These are phyloP conservation scores for Ptilodon capucinus DNA, from an alignment of 2,888 invertebrate species.

Conservation along the genomic window DNA sequence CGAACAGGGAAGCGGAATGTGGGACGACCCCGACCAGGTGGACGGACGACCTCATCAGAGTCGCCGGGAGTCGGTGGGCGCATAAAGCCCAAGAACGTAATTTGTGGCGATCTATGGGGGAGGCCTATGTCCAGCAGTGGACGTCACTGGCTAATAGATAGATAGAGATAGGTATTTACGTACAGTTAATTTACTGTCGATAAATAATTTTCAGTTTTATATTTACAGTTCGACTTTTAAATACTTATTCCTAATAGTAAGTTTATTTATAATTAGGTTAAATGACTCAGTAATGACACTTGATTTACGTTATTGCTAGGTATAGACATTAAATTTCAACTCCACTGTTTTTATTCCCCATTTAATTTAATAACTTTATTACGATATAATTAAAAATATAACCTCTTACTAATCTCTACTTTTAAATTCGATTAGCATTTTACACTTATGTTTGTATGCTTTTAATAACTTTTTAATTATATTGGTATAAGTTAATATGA, in stretches of 20 bases:
- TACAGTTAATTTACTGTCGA: neutral
- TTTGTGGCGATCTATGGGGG: no score
- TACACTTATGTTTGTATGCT: neutral
- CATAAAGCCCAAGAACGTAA: no score
- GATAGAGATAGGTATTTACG: no score
- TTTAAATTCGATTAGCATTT: neutral
- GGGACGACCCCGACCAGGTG: no score
- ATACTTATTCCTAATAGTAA: neutral
- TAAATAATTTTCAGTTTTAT: neutral
- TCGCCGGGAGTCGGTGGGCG: no score
- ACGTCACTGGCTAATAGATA: no score
- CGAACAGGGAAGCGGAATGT: no score
- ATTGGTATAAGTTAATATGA: neutral
- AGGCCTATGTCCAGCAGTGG: no score
- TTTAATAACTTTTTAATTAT: neutral
- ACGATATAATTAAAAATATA: slow-evolving; percentile 14
- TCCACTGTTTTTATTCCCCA: slow-evolving; percentile 12
- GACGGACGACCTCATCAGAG: no score
- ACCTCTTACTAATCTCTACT: slow-evolving; percentile 16
- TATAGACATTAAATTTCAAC: slow-evolving; percentile 4
- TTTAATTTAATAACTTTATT: slow-evolving; percentile 18
- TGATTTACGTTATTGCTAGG: slow-evolving; percentile 1
- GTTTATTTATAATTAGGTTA: neutral
- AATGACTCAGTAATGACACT: neutral
- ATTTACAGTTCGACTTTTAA: neutral